Conservation (phyloP, 2,797 vertebrate species). For the Tragelaphus oryx region DNA sequence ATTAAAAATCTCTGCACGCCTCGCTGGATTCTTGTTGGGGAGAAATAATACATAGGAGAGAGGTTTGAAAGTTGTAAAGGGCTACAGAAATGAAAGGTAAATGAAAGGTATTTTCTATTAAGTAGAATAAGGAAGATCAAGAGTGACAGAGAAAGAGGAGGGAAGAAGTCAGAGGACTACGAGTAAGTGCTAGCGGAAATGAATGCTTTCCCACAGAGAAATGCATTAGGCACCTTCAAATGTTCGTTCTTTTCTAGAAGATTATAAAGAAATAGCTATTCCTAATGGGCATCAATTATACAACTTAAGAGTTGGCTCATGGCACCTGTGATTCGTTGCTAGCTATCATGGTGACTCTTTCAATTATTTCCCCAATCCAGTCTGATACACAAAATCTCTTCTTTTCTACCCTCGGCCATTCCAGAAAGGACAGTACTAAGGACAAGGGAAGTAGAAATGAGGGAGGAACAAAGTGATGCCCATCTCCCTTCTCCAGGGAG, state of each 20-base stretch:
- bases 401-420: neutral
- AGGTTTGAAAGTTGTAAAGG: neutral
- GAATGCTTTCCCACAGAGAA: slow-evolving; percentile 41
- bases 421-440: neutral
- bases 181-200: neutral
- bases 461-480: neutral
- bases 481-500: rapidly evolving
- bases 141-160: slow-evolving; percentile 38
- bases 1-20: neutral
- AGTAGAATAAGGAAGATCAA: slow-evolving; percentile 40
- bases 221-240: slow-evolving; percentile 43
- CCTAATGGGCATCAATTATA: slow-evolving; percentile 57
- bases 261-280: slow-evolving; percentile 46
- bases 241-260: neutral
- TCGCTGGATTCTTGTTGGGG: neutral
- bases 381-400: neutral
- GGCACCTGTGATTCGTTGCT: slow-evolving; percentile 29
- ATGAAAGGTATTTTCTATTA: slow-evolving; percentile 33
- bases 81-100: slow-evolving; percentile 29
- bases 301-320: neutral
- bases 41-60: neutral
- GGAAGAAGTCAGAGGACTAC: neutral
- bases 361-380: neutral
- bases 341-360: neutral
- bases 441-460: no score